These are phyloP conservation scores for Troilus luridus DNA, from an alignment of 2,888 invertebrate species.

Conservation along the genomic window DNA sequence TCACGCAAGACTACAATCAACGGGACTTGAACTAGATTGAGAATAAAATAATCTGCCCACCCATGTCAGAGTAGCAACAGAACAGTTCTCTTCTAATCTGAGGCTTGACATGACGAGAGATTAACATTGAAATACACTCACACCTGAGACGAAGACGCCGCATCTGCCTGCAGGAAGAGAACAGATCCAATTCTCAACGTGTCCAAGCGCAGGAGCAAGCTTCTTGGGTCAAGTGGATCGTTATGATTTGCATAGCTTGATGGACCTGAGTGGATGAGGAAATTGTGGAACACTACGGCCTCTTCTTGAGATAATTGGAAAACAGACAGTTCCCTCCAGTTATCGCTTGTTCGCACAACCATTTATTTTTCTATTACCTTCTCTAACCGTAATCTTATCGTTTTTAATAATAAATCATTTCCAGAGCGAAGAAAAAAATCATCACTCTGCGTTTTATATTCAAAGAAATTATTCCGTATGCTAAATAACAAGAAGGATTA, in stretches of 20 bases:
- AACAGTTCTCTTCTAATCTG: background rate
- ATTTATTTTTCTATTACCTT: background rate
- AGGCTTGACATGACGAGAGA: background rate
- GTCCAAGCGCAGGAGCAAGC: background rate
- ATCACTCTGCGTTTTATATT: background rate
- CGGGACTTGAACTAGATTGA: background rate
- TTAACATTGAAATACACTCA: conserved; percentile 1
- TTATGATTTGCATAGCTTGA: background rate
- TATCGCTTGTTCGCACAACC: background rate
- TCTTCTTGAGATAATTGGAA: background rate
- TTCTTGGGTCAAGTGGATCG: background rate
- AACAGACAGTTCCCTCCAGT: background rate
- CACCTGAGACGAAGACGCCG: background rate
- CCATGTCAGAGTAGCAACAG: background rate
- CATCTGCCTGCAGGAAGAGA: background rate
- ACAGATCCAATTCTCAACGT: background rate
- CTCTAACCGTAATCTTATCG: background rate
- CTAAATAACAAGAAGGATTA: background rate
- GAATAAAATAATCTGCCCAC: background rate
- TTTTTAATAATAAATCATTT: background rate
- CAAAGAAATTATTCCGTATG: background rate
- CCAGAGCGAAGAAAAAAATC: background rate
- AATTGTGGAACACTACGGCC: background rate
- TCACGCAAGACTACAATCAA: background rate
- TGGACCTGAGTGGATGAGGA: background rate